Conservation (phyloP, 2,113 vertebrate species). For the Prinia subflava region DNA sequence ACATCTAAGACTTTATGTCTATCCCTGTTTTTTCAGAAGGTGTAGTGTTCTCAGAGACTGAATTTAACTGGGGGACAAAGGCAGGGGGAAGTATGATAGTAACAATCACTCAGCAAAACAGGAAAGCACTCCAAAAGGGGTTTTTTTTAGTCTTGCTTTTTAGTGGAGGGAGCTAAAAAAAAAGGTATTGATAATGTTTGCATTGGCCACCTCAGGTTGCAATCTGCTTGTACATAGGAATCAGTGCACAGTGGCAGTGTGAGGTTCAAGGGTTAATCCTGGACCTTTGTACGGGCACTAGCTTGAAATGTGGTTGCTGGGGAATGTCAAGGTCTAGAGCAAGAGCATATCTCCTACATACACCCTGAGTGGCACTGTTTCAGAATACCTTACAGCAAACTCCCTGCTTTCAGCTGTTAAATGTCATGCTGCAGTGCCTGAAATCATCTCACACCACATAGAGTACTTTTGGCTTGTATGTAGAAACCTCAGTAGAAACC, state of each 20-base stretch:
- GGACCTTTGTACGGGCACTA: not conserved
- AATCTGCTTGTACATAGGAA: not conserved
- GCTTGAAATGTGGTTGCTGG: not conserved
- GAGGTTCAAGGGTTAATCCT: not conserved
- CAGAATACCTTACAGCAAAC: not conserved
- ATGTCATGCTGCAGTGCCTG: not conserved
- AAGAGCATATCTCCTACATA: not conserved
- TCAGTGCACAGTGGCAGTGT: not conserved
- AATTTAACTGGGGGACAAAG: not conserved
- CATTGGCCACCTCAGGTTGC: not conserved
- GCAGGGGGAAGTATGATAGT: not conserved
- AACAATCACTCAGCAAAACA: not conserved
- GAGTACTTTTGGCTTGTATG: not conserved
- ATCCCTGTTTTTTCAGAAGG: not conserved
- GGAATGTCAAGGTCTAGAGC: not conserved
- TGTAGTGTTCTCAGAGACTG: not conserved
- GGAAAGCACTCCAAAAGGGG: not conserved
- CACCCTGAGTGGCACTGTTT: not conserved
- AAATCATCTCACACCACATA: not conserved
- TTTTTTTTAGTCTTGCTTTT: not conserved
- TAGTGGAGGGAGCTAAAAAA: not conserved
- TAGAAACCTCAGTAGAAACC: not conserved
- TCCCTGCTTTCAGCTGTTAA: not conserved
- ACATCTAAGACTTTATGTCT: not conserved
- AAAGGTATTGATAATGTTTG: not conserved